Evolutionary conservation across 1,140 invertebrate species (phyloP).

Genomic region (Aphelinus certus): DNA sequence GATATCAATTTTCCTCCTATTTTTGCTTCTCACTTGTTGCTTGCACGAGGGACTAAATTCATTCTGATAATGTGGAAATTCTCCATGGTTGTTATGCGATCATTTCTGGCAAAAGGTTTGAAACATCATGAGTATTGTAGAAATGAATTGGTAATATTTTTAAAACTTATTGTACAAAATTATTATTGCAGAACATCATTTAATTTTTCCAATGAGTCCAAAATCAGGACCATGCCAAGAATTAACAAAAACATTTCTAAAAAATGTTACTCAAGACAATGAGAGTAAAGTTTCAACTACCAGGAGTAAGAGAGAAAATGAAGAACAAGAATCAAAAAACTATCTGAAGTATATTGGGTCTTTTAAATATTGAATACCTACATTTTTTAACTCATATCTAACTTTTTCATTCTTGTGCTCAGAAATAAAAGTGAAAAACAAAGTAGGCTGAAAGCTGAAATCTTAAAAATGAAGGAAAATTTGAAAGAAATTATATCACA

Average conservation of each 20-base stretch:
- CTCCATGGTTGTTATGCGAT: slow-evolving; percentile 48
- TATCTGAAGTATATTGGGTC: slow-evolving; percentile 42
- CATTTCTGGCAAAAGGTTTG: slow-evolving; percentile 44
- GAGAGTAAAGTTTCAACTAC: slow-evolving; percentile 25
- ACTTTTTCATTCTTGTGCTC: slow-evolving; percentile 23
- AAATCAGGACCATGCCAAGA: slow-evolving; percentile 39
- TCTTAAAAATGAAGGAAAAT: slow-evolving; percentile 47
- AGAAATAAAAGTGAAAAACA: slow-evolving; percentile 41
- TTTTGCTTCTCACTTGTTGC: slow-evolving; percentile 50
- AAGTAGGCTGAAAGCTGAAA: slow-evolving; percentile 40
- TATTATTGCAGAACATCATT: slow-evolving; percentile 29
- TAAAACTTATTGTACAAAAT: slow-evolving; percentile 12
- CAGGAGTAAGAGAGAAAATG: slow-evolving; percentile 36
- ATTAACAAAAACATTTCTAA: slow-evolving; percentile 44
- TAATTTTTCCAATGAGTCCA: slow-evolving; percentile 39
- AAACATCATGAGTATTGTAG: slow-evolving; percentile 23
- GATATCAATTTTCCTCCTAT: slow-evolving; percentile 53
- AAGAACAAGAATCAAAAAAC: slow-evolving; percentile 38
- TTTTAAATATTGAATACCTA: too few species aligned
- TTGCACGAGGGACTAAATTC: slow-evolving; percentile 54
- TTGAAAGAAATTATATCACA: slow-evolving; percentile 32
- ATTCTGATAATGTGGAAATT: slow-evolving; percentile 56
- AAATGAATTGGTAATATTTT: slow-evolving; percentile 27
- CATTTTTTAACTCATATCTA: too few species aligned
- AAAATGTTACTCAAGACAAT: slow-evolving; percentile 36